phyloP scores from a whole-genome alignment of 1,140 invertebrate genomes.

The Microplitis demolitor region DNA sequence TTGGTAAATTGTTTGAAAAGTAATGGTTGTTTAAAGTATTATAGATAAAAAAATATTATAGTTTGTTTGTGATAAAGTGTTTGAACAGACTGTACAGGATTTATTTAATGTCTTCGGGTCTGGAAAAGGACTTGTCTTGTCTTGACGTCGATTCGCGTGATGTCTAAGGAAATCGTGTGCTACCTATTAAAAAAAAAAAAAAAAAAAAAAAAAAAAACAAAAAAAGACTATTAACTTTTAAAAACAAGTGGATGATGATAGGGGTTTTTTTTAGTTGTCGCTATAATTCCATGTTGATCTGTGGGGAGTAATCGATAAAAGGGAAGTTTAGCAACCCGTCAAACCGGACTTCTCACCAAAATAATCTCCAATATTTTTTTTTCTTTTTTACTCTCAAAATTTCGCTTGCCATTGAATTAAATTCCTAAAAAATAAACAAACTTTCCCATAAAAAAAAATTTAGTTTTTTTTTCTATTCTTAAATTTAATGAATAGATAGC shows the following conservation, averaged over 20 bases:
- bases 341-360: conserved; percentile 49
- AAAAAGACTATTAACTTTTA: too few relatives aligned
- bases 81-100: neutral
- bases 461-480: too few relatives aligned
- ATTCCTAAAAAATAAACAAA: too few relatives aligned
- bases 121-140: neutral
- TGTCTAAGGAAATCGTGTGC: neutral
- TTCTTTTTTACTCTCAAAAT: neutral
- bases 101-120: neutral
- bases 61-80: neutral
- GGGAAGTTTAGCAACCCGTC: conserved; percentile 38
- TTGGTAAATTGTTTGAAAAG: too few relatives aligned
- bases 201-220: neutral
- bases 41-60: neutral
- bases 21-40: too few relatives aligned
- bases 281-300: neutral
- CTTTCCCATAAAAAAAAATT: too few relatives aligned
- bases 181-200: neutral
- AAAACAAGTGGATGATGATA: too few relatives aligned
- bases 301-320: conserved; percentile 41
- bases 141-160: neutral
- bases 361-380: conserved; percentile 33
- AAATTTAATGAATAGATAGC: too few relatives aligned
- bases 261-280: too few relatives aligned
- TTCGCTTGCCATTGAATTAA: too few relatives aligned